Base-by-base conservation (phyloP, 2,797 vertebrate genomes). In the Argyrosomus regius region DNA sequence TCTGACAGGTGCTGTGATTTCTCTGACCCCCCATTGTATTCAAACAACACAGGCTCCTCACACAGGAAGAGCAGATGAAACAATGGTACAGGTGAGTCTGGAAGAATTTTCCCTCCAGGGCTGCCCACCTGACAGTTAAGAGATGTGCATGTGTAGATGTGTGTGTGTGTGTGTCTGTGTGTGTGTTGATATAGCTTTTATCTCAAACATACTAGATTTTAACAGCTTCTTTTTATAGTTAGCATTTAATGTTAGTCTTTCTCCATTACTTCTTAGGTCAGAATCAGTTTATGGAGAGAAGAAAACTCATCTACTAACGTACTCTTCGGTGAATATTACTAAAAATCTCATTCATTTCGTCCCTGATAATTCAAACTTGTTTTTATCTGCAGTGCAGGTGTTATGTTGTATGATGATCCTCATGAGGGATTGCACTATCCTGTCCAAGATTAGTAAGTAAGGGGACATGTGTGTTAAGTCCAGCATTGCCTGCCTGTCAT, bases 1-100 rank as follows among this genome's bases (percentile, higher is more conserved):
- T 90, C 80, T 90, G 89, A 89, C 89, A 91, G 86, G 58, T 87
- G 81, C 85, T 91, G 89, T 86, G 91, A 87, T 92, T 92, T 85
- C 45, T 48, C 73, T 92, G 92, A 93, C 91, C 90, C 90, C 88
- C 82, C 89, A 90, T 92, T 94, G 92, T 94, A 90, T 93, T 93
- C 87, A 91, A 91, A 91, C 93, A 93, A 91, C 90, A 92, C 80
- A 68, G 82, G 61, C 83, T 91, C 76, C 88, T 92, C 88, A 85
- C 77, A 93, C 94, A 94, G 92, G 93, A 93, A 94, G 92, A 90
- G 87, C 61, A 78, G 24, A 67, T 56, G 81, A 81, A 86, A 92
- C 90, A 93, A 91, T 90, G 68, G 87, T 90, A 86, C 90, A 93
- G 89, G 92, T 93, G 91, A 90, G 83, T 87, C 41, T 75, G 60